Base-by-base conservation (phyloP, 2,113 vertebrate genomes). In the Columba livia region DNA sequence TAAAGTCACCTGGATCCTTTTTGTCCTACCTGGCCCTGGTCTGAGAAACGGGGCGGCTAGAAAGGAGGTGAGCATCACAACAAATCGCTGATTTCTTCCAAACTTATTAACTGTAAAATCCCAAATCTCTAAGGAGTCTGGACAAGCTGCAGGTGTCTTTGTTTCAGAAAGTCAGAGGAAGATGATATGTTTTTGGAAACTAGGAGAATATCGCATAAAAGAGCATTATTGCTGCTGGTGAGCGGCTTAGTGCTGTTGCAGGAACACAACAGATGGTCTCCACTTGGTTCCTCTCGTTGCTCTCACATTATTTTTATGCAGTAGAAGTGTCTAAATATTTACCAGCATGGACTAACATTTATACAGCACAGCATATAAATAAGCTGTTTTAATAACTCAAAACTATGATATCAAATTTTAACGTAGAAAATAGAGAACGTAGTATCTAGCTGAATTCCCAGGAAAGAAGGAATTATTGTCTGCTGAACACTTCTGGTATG, bases 201-300 rank as follows among this genome's bases (percentile, higher is more conserved):
- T 9, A 31, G 64, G 26, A 67, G 65, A 42, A 72, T 3, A 6
- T 9, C 6, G 29, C 21, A 56, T 23, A 24, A 38, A 57, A 60
- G 34, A 85, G 34, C 53, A 58, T 34, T 24, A 11, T 53, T 11
- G n/a, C 17, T 40, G 64, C 77, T 78, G 72, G 7, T 10, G 16
- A 91, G 57, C 77, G 29, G 69, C 73, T 73, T 15, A 14, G 75
- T 23, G 7, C 18, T 28, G 40, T 26, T 15, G 56, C 36, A 66
- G 48, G 81, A 77, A 72, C 48, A 44, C 91, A 80, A 58, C 83
- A 85, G 84, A 85, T 73, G 79, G 64, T 93, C 81, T 67, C n/a
- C 90, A 7, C 66, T 67, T 11, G 25, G 60, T 9, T 75, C 70
- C 51, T 50, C 75, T 67, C 58, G 34, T 67, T 21, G 6, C 42